A percentile compares a stretch with the other conserved stretches of the same genome.
Evolutionary conservation across 2,888 invertebrate species (phyloP).

Genomic region (Lasioglossum lativentre): DNA sequence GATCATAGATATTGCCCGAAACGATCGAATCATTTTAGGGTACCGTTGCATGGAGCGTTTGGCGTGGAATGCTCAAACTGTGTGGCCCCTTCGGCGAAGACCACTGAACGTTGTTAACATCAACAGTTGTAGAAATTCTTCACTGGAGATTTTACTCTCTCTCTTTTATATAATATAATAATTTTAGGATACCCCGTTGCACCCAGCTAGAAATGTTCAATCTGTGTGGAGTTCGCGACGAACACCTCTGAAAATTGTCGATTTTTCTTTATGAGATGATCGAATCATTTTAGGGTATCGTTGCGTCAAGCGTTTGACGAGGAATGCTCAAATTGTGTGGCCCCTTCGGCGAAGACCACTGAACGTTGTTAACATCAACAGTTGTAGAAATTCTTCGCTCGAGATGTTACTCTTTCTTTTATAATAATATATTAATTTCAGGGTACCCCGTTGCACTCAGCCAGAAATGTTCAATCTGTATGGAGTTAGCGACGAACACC

Average conservation of each 20-base stretch:
- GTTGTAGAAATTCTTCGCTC: not conserved
- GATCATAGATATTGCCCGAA: not conserved
- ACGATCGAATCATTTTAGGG: not conserved
- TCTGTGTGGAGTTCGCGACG: too few species aligned
- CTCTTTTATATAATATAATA: not conserved
- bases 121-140: not conserved
- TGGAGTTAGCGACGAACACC: too few species aligned
- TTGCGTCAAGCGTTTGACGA: not conserved
- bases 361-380: not conserved
- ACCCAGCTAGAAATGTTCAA: not conserved
- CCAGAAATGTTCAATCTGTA: too few species aligned
- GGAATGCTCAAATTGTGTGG: not conserved
- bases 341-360: not conserved
- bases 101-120: not conserved
- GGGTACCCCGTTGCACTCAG: not conserved
- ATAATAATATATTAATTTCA: not conserved
- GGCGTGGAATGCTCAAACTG: not conserved
- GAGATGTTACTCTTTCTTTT: not conserved
- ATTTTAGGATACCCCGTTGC: not conserved
- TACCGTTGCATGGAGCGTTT: not conserved
- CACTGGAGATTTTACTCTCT: not conserved
- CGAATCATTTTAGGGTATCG: too few species aligned
- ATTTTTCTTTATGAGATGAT: too few species aligned
- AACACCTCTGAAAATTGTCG: not conserved
- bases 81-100: not conserved